A percentile compares a stretch with the other conserved stretches of the same genome.
phyloP scores from a whole-genome alignment of 92 coral and sea anemone genomes.

The Blastomussa wellsi region DNA sequence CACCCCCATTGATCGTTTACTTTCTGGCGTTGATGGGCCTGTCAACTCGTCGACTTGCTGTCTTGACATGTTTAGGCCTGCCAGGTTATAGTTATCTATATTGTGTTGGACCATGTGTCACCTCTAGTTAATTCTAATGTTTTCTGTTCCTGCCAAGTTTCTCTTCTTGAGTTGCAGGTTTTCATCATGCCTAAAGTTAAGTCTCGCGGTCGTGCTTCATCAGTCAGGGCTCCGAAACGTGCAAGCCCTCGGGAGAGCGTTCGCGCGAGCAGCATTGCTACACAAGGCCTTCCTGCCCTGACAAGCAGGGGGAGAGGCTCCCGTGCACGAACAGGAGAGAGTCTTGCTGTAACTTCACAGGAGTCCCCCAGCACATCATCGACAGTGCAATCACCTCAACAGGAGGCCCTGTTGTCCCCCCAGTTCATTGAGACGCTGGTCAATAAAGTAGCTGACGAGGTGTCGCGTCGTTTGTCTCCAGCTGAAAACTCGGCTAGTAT shows the following conservation, averaged over 20 bases:
- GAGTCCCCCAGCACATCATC: background rate
- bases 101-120: background rate
- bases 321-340: background rate
- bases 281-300: background rate
- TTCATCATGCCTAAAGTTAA: background rate
- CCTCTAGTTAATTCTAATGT: background rate
- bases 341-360: background rate
- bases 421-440: conserved; percentile 16
- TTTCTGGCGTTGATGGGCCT: too few species aligned
- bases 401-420: background rate
- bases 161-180: too few species aligned
- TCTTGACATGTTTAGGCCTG: too few species aligned
- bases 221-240: background rate
- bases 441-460: conserved; percentile 12
- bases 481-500: background rate
- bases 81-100: too few species aligned
- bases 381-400: background rate
- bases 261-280: background rate
- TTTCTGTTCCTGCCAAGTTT: too few species aligned
- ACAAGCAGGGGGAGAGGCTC: background rate
- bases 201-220: conserved; percentile 11
- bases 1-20: too few species aligned
- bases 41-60: too few species aligned
- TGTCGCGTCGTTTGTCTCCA: conserved; percentile 16
- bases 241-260: conserved; percentile 14